These are phyloP conservation scores for Drosophila funebris DNA, from an alignment of 1,140 invertebrate species.

Conservation along the genomic window DNA sequence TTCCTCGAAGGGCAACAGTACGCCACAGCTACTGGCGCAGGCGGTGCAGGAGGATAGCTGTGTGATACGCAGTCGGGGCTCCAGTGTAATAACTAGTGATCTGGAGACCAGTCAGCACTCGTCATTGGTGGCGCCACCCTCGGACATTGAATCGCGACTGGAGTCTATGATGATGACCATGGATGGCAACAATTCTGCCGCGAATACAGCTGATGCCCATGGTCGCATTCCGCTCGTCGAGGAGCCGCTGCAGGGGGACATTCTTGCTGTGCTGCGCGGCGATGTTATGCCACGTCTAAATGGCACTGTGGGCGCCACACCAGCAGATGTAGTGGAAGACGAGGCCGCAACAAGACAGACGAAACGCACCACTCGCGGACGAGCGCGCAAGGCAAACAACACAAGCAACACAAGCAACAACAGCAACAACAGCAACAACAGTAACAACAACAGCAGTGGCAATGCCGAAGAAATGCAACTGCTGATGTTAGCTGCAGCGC, in stretches of 20 bases:
- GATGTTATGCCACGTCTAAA: constrained; percentile 60
- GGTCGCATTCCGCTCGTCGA: constrained; percentile 11
- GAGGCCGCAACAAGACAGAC: constrained; percentile 16
- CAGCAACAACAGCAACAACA: constrained; percentile 1
- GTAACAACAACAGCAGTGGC: background rate
- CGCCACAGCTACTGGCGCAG: constrained; percentile 68
- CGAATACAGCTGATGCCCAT: background rate
- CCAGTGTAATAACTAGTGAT: constrained; percentile 81
- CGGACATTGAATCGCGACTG: constrained; percentile 78
- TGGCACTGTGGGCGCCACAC: constrained; percentile 19
- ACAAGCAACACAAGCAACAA: background rate
- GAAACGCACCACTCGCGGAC: constrained; percentile 55
- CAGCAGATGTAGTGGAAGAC: background rate
- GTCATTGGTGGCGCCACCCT: constrained; percentile 81
- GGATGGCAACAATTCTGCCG: constrained; percentile 59
- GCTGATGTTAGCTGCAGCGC: background rate
- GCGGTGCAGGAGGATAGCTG: constrained; percentile 76
- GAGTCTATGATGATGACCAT: constrained; percentile 83
- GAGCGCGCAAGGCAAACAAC: constrained; percentile 45
- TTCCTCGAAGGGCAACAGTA: constrained; percentile 81
- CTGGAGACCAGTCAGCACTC: constrained; percentile 82
- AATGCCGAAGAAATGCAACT: constrained; percentile 21
- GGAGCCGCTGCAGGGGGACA: constrained; percentile 76
- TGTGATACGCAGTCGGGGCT: constrained; percentile 79
- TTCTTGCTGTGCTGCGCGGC: constrained; percentile 74